These are phyloP conservation scores for Imbricaverruca yamaguchii DNA, from an alignment of 2,888 invertebrate genomes.

Conservation along the genomic window DNA sequence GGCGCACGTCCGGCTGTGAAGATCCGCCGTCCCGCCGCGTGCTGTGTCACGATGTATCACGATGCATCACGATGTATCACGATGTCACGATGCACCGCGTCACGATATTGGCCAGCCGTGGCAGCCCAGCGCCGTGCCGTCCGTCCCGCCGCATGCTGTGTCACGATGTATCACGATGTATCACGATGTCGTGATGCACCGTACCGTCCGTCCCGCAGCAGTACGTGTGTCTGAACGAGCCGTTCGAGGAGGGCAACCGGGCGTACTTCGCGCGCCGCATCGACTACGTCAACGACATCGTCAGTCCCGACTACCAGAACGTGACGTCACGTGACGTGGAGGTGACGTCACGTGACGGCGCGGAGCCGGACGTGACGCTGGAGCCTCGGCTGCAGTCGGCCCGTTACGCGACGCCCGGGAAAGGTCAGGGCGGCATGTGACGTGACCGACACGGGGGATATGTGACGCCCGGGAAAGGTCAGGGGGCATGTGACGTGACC, in stretches of 20 bases:
- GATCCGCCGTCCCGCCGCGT: too few relatives aligned
- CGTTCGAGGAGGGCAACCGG: constrained; percentile 28
- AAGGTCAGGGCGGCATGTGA: not conserved
- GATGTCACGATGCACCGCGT: too few relatives aligned
- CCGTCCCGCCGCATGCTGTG: too few relatives aligned
- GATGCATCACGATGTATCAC: too few relatives aligned
- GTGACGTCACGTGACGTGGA: not conserved
- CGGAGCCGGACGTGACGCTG: not conserved
- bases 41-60: too few relatives aligned
- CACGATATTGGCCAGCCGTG: too few relatives aligned
- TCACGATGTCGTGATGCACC: too few relatives aligned
- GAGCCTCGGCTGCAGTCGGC: not conserved
- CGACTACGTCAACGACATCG: constrained; percentile 30
- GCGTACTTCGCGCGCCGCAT: constrained; percentile 28
- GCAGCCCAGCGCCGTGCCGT: too few relatives aligned
- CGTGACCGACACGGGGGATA: not conserved
- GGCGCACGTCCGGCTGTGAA: too few relatives aligned
- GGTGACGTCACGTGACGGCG: not conserved
- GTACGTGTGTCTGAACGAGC: constrained; percentile 29
- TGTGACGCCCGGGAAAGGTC: not conserved
- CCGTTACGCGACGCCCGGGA: not conserved
- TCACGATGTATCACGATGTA: too few relatives aligned
- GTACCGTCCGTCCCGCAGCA: constrained; percentile 25
- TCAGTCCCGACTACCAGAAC: constrained; percentile 30
- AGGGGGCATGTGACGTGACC: not conserved